Conservation (phyloP, 2,797 vertebrate species). For the Danionella dracula region DNA sequence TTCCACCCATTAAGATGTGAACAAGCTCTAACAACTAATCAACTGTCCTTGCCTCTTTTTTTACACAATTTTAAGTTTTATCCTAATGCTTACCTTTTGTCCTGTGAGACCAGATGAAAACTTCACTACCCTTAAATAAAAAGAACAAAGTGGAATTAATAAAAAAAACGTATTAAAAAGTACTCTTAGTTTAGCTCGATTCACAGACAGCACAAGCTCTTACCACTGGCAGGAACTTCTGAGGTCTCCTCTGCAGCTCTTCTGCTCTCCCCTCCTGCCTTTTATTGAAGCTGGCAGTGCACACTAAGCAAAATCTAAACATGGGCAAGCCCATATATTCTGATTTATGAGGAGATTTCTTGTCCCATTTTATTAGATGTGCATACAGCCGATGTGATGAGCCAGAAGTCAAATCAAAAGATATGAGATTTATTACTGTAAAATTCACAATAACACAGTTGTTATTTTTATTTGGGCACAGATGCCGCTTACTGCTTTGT, state of each 20-base stretch:
- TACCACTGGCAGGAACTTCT: not conserved
- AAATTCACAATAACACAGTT: not conserved
- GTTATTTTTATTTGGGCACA: not conserved
- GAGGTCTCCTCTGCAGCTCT: not conserved
- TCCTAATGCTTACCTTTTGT: not conserved
- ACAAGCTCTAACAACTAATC: too few species aligned
- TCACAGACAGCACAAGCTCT: not conserved
- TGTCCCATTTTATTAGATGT: not conserved
- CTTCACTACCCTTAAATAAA: not conserved
- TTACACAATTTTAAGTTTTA: not conserved
- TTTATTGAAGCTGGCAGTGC: not conserved
- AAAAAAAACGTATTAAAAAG: not conserved
- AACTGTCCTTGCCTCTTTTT: too few species aligned
- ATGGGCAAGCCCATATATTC: conserved; percentile 1
- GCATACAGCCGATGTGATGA: not conserved
- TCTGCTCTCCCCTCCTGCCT: not conserved
- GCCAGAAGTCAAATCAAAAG: not conserved
- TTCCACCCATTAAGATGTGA: too few species aligned
- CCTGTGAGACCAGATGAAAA: not conserved
- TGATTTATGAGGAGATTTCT: not conserved
- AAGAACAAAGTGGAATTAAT: not conserved
- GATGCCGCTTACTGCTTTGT: not conserved
- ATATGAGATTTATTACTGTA: not conserved
- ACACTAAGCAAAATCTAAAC: conserved; percentile 13
- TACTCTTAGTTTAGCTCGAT: not conserved